Conservation (phyloP, 2,888 invertebrate genomes). For the Lepas anatifera region DNA sequence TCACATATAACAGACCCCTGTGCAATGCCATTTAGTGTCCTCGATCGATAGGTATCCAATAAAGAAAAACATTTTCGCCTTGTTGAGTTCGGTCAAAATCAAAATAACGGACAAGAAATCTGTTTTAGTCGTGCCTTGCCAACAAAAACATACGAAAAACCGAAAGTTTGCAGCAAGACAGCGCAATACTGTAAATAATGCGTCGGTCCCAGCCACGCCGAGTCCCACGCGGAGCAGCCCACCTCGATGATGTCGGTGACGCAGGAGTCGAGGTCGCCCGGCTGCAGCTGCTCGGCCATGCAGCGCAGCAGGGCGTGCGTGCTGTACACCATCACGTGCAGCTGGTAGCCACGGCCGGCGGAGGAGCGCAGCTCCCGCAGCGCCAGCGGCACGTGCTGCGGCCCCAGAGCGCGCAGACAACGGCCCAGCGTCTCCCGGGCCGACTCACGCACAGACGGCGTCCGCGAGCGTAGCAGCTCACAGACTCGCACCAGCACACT, state of each 20-base stretch:
- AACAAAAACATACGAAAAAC: no score
- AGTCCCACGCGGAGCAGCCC: no score
- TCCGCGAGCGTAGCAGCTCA: conserved; percentile 74
- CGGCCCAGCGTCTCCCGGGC: conserved; percentile 86
- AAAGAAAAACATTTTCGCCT: no score
- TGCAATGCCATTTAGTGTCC: no score
- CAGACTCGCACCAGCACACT: conserved; percentile 79
- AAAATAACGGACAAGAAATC: no score
- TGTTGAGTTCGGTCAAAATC: no score
- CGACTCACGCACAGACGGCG: conserved; percentile 69
- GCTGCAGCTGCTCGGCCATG: conserved; percentile 53
- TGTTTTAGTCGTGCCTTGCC: no score
- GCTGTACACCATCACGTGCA: conserved; percentile 75
- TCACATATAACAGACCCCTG: no score
- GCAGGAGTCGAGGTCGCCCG: conserved; percentile 66
- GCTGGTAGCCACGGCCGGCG: conserved; percentile 79
- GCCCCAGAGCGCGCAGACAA: conserved; percentile 73
- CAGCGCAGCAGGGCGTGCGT: conserved; percentile 67
- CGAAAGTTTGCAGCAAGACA: no score
- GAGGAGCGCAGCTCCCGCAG: conserved; percentile 66
- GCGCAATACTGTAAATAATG: no score
- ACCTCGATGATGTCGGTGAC: conserved; percentile 62
- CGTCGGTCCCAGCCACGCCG: no score
- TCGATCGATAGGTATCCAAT: no score
- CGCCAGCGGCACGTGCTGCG: conserved; percentile 60